Evolutionary conservation across 2,888 invertebrate genomes (phyloP).

Genomic region (Agriopis leucophaearia): DNA sequence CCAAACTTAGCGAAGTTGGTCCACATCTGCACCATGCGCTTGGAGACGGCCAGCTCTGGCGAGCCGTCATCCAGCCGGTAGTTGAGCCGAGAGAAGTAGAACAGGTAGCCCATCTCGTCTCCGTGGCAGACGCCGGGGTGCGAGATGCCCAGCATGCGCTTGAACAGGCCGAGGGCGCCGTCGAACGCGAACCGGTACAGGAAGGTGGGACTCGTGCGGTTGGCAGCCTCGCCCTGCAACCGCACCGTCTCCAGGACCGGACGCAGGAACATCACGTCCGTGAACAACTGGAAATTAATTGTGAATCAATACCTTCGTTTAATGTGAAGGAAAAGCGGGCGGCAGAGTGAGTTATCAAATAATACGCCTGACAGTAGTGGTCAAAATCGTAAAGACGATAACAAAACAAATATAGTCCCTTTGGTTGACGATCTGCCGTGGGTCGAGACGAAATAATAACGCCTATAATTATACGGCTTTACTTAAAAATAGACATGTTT

Average conservation of each 20-base stretch:
- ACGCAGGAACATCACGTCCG: conserved; percentile 88
- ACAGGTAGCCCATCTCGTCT: conserved; percentile 88
- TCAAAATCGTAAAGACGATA: no score
- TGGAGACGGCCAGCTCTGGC: conserved; percentile 85
- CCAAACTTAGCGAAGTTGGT: conserved; percentile 89
- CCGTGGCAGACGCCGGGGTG: conserved; percentile 88
- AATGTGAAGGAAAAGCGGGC: no score
- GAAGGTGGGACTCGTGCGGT: conserved; percentile 84
- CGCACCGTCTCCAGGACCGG: conserved; percentile 85
- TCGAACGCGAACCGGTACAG: conserved; percentile 88
- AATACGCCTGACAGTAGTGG: no score
- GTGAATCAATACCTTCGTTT: no score
- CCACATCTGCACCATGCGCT: conserved; percentile 88
- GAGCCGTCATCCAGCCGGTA: conserved; percentile 87
- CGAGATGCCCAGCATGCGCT: conserved; percentile 87
- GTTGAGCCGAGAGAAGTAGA: conserved; percentile 88
- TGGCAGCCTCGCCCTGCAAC: conserved; percentile 67
- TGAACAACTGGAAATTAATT: conserved; percentile 85
- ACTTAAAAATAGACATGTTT: no score
- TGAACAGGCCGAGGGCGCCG: conserved; percentile 88
- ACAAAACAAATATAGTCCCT: no score
- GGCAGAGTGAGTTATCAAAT: no score
- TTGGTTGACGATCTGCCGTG: no score
- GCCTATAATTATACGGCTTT: no score
- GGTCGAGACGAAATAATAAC: no score